Evolutionary conservation across 2,888 invertebrate genomes (phyloP).

Genomic region (Mesorhabditis spiculigera): DNA sequence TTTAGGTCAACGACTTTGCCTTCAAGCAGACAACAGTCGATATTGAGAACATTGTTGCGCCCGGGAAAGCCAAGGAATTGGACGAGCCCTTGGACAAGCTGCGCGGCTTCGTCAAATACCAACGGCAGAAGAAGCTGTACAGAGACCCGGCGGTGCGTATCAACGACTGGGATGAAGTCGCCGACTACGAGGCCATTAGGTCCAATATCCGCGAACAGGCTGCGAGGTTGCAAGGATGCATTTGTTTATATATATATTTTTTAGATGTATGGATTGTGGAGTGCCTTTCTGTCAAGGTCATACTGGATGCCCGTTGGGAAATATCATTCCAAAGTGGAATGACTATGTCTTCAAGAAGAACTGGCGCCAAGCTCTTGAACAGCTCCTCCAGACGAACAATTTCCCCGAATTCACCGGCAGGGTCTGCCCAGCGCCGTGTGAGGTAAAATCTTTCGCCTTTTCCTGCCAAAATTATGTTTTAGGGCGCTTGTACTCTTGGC

Average conservation of each 20-base stretch:
- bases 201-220: slow-evolving; percentile 81
- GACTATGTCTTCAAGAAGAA: slow-evolving; percentile 77
- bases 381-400: slow-evolving; percentile 93
- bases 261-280: slow-evolving; percentile 92
- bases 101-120: slow-evolving; percentile 66
- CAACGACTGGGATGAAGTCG: slow-evolving; percentile 89
- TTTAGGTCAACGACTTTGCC: slow-evolving; percentile 12
- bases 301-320: slow-evolving; percentile 94
- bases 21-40: slow-evolving; percentile 36
- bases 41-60: slow-evolving; percentile 51
- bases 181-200: slow-evolving; percentile 76
- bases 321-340: slow-evolving; percentile 99
- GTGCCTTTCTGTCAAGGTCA: slow-evolving; percentile 94
- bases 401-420: slow-evolving; percentile 79
- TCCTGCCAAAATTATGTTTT: slow-evolving; percentile 2
- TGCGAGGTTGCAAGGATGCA: slow-evolving; percentile 66
- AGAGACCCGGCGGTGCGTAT: slow-evolving; percentile 78
- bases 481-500: slow-evolving; percentile 88
- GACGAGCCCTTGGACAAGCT: slow-evolving; percentile 56
- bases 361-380: slow-evolving; percentile 72
- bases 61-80: slow-evolving; percentile 22
- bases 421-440: slow-evolving; percentile 84
- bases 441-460: slow-evolving; percentile 62
- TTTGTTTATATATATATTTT: slow-evolving; percentile 9
- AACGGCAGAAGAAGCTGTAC: slow-evolving; percentile 81